These are phyloP conservation scores for Lasaia peninsularis DNA, from an alignment of 1,140 invertebrate genomes.

Conservation along the genomic window DNA sequence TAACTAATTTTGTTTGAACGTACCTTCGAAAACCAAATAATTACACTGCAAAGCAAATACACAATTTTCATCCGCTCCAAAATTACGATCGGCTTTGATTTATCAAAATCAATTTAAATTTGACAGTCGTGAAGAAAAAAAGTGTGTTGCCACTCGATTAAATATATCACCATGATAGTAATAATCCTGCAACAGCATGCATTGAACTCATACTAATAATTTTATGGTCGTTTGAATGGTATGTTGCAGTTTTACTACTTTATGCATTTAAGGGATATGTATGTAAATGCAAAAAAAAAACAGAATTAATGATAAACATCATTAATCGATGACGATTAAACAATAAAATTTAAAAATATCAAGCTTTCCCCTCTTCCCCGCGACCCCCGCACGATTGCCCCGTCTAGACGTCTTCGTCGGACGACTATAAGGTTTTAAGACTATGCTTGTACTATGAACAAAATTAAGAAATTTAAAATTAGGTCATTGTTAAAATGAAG, in stretches of 20 bases:
- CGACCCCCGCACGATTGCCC: no score
- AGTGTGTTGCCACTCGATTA: conserved; percentile 39
- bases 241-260: conserved; percentile 30
- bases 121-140: conserved; percentile 34
- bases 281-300: no score
- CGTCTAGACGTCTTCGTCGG: no score
- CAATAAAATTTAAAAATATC: no score
- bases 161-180: conserved; percentile 37
- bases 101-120: conserved; percentile 40
- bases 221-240: conserved; percentile 33
- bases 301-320: no score
- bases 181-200: conserved; percentile 33
- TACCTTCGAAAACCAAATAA: conserved; percentile 41
- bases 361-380: no score
- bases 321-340: no score
- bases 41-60: conserved; percentile 41
- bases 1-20: conserved; percentile 40
- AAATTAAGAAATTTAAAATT: no score
- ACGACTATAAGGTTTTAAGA: no score
- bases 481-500: no score
- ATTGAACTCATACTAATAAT: conserved; percentile 34
- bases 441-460: no score
- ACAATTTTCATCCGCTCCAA: conserved; percentile 42
- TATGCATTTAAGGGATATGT: conserved; percentile 24
- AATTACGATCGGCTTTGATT: conserved; percentile 41